A percentile compares a stretch with the other conserved stretches of the same genome.
phyloP scores from a whole-genome alignment of 2,797 vertebrate species.

The Enteromius paludinosus region DNA sequence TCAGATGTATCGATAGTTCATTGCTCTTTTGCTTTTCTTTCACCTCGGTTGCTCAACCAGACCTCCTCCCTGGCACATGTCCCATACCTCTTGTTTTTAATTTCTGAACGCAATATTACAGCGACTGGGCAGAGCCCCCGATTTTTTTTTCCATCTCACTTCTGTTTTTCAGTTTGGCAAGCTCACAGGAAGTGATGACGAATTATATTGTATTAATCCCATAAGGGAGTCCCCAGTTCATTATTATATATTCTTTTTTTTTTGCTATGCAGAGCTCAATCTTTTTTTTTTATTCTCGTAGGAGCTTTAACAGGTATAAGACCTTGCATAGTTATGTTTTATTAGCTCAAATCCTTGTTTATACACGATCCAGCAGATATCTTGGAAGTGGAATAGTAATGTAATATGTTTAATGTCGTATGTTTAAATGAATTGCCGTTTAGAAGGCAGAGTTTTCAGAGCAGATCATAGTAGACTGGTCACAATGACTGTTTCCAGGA shows the following conservation, averaged over 20 bases:
- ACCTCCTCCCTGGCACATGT: not conserved
- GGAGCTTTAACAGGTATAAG: slow-evolving; percentile 43
- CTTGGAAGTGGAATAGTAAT: slow-evolving; percentile 31
- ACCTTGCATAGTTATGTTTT: slow-evolving; percentile 28
- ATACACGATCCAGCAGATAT: slow-evolving; percentile 34
- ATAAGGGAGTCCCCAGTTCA: slow-evolving; percentile 50
- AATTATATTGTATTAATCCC: slow-evolving; percentile 48
- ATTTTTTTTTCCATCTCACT: slow-evolving; percentile 15
- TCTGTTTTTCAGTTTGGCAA: slow-evolving; percentile 48
- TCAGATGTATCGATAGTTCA: not conserved
- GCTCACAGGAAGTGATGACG: slow-evolving; percentile 48
- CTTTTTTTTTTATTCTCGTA: slow-evolving; percentile 10
- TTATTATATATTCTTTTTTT: slow-evolving; percentile 1
- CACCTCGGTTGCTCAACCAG: slow-evolving; percentile 3
- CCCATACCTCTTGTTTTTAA: slow-evolving; percentile 37
- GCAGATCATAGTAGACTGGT: not conserved
- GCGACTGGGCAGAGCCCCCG: slow-evolving; percentile 24
- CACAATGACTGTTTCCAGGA: slow-evolving; percentile 16
- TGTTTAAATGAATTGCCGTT: slow-evolving; percentile 21
- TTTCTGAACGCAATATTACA: slow-evolving; percentile 32
- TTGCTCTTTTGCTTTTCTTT: not conserved
- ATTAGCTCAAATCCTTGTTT: slow-evolving; percentile 28
- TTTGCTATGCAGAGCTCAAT: not conserved
- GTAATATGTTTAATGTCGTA: slow-evolving; percentile 23
- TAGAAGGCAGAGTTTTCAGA: slow-evolving; percentile 17